Conservation (phyloP, 2,888 invertebrate genomes). For the Fragum fragum region DNA sequence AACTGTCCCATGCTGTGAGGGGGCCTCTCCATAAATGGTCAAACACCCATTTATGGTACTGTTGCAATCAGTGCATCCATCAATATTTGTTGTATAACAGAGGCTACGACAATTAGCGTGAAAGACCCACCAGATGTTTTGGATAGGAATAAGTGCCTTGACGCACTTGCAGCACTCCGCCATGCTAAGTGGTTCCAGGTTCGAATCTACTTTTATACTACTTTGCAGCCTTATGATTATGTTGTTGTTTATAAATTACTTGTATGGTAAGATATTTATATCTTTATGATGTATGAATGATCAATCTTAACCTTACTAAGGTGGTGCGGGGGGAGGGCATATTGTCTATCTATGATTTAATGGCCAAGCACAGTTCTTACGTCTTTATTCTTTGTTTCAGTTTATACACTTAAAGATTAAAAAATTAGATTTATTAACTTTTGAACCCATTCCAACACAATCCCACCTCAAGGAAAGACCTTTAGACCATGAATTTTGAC, state of each 20-base stretch:
- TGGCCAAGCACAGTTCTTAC: conserved; percentile 32
- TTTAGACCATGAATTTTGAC: no score
- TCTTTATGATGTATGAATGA: conserved; percentile 61
- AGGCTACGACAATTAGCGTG: conserved; percentile 87
- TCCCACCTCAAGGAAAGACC: no score
- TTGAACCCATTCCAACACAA: no score
- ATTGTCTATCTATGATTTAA: conserved; percentile 13
- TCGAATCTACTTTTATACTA: conserved; percentile 87
- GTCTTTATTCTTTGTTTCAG: background rate
- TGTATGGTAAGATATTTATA: conserved; percentile 23
- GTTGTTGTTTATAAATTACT: conserved; percentile 14
- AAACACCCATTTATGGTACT: conserved; percentile 85
- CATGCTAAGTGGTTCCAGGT: conserved; percentile 99
- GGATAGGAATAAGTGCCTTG: conserved; percentile 99
- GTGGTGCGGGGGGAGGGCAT: background rate
- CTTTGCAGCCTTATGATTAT: conserved; percentile 83
- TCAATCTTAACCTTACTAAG: conserved; percentile 58
- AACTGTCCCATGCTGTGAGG: background rate
- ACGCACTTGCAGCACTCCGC: conserved; percentile 99
- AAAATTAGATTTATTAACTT: no score
- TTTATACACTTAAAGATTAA: no score
- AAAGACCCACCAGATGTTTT: conserved; percentile 95
- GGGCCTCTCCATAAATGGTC: conserved; percentile 80
- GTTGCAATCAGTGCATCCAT: conserved; percentile 68
- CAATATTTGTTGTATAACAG: conserved; percentile 73